These are phyloP conservation scores for Pteria penguin DNA, from an alignment of 2,888 invertebrate species.

Conservation along the genomic window DNA sequence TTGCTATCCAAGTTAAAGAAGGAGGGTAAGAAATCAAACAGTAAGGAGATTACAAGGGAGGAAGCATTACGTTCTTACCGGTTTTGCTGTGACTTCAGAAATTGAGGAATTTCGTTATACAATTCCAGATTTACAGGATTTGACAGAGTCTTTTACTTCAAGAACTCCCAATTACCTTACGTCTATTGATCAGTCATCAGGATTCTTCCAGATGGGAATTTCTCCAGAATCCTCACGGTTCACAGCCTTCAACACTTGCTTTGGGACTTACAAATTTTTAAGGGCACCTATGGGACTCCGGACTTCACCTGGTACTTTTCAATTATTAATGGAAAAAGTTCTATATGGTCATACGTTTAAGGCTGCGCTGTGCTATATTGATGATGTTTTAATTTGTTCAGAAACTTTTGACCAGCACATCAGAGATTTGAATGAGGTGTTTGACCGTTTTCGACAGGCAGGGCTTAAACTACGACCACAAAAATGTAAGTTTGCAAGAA, in stretches of 20 bases:
- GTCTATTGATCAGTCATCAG: constrained; percentile 24
- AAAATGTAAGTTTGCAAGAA: constrained; percentile 31
- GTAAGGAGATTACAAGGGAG: constrained; percentile 17
- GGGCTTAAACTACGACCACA: too few relatives aligned
- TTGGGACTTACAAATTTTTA: constrained; percentile 30
- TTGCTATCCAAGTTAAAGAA: constrained; percentile 34
- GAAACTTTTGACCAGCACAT: constrained; percentile 32
- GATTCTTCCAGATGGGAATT: constrained; percentile 41
- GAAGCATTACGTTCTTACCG: constrained; percentile 18
- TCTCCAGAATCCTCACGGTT: background rate
- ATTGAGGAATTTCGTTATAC: constrained; percentile 17
- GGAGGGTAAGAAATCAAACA: background rate
- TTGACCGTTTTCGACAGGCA: constrained; percentile 22
- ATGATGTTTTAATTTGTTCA: constrained; percentile 32
- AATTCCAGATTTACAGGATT: constrained; percentile 23
- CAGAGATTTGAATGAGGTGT: constrained; percentile 33
- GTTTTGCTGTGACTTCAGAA: constrained; percentile 27
- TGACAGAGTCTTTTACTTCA: too few relatives aligned
- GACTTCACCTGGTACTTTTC: constrained; percentile 39
- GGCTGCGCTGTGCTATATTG: constrained; percentile 38
- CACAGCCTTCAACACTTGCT: constrained; percentile 37
- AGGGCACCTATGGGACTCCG: constrained; percentile 33
- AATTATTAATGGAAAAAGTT: constrained; percentile 36
- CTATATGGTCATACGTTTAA: constrained; percentile 32
- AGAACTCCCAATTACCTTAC: constrained; percentile 7